Evolutionary conservation across 2,888 invertebrate genomes (phyloP).

Genomic region (Eristalis pertinax): DNA sequence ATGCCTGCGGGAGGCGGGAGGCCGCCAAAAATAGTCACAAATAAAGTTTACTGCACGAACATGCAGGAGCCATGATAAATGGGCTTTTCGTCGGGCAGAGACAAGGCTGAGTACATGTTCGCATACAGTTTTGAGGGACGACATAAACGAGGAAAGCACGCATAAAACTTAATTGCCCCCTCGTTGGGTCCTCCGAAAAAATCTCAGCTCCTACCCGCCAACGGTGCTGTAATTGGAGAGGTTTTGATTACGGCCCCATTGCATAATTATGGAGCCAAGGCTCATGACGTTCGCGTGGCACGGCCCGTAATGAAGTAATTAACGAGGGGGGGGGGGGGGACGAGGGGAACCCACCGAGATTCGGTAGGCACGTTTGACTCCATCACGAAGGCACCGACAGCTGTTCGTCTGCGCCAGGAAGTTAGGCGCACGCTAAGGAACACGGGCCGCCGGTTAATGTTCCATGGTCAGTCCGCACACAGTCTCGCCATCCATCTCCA

Average conservation of each 20-base stretch:
- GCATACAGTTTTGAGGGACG: conserved; percentile 33
- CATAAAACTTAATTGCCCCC: conserved; percentile 37
- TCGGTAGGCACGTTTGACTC: neutral
- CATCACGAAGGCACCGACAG: neutral
- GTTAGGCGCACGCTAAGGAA: neutral
- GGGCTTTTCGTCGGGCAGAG: conserved; percentile 8
- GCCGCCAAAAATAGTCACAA: conserved; percentile 15
- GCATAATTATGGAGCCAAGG: neutral
- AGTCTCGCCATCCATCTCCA: neutral
- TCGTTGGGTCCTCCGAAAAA: conserved; percentile 25
- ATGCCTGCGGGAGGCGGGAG: neutral
- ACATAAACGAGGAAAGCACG: conserved; percentile 50
- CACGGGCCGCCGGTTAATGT: neutral
- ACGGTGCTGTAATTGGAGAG: neutral
- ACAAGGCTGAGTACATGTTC: neutral
- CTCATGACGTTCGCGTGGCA: neutral
- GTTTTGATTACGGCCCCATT: neutral
- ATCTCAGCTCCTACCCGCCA: conserved; percentile 2
- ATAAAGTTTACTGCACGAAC: conserved; percentile 36
- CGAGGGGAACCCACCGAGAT: neutral
- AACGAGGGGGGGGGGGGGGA: no score
- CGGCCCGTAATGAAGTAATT: neutral
- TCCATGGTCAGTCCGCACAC: neutral
- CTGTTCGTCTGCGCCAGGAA: no score
- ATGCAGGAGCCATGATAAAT: conserved; percentile 26